Evolutionary conservation across 2,113 vertebrate species (phyloP).

Genomic region (Sprattus sprattus): DNA sequence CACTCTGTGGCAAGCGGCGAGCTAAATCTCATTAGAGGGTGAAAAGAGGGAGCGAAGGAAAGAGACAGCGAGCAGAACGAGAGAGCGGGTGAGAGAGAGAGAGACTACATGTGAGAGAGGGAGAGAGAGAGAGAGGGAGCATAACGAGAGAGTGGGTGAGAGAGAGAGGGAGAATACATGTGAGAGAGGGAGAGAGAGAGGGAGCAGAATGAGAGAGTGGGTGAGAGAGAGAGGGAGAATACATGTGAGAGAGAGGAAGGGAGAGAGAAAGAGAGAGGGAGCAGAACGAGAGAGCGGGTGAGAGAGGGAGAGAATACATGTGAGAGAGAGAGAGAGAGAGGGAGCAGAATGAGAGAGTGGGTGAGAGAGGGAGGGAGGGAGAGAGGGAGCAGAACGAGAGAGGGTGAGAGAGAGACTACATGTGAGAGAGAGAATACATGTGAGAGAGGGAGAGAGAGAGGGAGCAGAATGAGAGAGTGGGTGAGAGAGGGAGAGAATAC

Average conservation of each 20-base stretch:
- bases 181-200: not conserved
- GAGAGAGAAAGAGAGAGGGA: not conserved
- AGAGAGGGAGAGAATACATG: too few species aligned
- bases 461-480: not conserved
- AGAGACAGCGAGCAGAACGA: not conserved
- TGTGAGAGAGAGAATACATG: too few species aligned
- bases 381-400: too few species aligned
- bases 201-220: not conserved
- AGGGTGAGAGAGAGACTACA: not conserved
- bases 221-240: not conserved
- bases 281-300: too few species aligned
- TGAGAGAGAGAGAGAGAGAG: too few species aligned
- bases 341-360: too few species aligned
- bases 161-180: not conserved
- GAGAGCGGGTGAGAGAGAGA: not conserved
- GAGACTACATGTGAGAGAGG: slow-evolving; percentile 30
- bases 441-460: not conserved
- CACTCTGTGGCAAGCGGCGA: not conserved
- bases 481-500: slow-evolving; percentile 12
- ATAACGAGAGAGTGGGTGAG: not conserved
- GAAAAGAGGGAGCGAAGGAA: not conserved
- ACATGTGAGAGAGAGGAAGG: not conserved
- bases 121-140: not conserved
- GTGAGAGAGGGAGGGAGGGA: too few species aligned
- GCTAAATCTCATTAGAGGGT: slow-evolving; percentile 35